These are phyloP conservation scores for Bombus soroeensis DNA, from an alignment of 1,140 invertebrate species.

Conservation along the genomic window DNA sequence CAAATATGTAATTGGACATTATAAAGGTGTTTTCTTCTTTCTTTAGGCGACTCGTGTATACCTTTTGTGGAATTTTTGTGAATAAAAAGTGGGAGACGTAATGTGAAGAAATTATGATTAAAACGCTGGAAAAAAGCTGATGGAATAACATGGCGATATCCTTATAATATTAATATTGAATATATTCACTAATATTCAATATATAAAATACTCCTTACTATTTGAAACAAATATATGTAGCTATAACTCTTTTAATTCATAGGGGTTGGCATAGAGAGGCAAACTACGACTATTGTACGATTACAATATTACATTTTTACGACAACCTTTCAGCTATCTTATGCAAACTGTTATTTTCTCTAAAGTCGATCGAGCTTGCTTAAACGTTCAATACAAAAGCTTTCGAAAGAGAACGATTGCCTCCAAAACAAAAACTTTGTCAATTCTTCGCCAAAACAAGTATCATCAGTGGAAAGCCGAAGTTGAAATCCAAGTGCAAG, in stretches of 20 bases:
- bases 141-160: no score
- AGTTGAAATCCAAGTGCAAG: not conserved
- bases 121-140: not conserved
- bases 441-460: conserved; percentile 6
- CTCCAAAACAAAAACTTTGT: conserved; percentile 30
- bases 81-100: no score
- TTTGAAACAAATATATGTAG: no score
- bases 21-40: no score
- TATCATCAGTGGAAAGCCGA: conserved; percentile 2
- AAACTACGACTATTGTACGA: no score
- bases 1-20: no score
- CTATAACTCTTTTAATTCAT: not conserved
- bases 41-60: no score
- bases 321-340: not conserved
- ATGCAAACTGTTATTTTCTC: not conserved
- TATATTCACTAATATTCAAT: no score
- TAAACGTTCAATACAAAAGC: not conserved
- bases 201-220: no score
- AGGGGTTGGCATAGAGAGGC: not conserved
- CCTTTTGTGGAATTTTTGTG: not conserved
- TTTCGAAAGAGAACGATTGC: not conserved
- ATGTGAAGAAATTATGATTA: not conserved
- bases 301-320: no score
- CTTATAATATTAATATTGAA: no score
- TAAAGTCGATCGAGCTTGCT: not conserved